Evolutionary conservation across 2,113 vertebrate genomes (phyloP).

Genomic region (Scomber scombrus): DNA sequence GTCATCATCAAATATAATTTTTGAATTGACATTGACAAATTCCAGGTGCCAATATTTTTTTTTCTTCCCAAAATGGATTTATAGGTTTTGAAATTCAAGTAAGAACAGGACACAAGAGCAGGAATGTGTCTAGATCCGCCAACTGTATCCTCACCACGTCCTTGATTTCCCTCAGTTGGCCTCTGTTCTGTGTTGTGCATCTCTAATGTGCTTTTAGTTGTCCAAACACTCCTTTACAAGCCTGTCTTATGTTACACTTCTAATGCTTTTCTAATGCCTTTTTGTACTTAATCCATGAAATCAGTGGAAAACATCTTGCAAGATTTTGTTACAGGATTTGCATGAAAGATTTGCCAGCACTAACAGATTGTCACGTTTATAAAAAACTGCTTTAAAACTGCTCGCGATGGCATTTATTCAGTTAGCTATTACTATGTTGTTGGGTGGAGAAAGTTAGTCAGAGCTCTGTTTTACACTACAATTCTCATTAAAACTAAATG

Average conservation of each 20-base stretch:
- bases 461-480: not conserved
- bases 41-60: not conserved
- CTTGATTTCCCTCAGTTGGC: slow-evolving; percentile 33
- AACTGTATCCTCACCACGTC: slow-evolving; percentile 18
- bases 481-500: slow-evolving; percentile 22
- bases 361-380: slow-evolving; percentile 54
- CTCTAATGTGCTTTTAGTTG: slow-evolving; percentile 66
- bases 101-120: not conserved
- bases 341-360: slow-evolving; percentile 60
- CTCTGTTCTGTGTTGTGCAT: slow-evolving; percentile 55
- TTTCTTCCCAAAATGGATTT: not conserved
- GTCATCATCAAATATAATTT: not conserved
- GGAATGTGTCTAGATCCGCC: slow-evolving; percentile 33
- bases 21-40: not conserved
- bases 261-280: slow-evolving; percentile 72
- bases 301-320: slow-evolving; percentile 66
- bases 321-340: slow-evolving; percentile 64
- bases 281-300: slow-evolving; percentile 67
- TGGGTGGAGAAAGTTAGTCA: slow-evolving; percentile 17
- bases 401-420: slow-evolving; percentile 43
- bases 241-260: slow-evolving; percentile 71
- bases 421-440: slow-evolving; percentile 33
- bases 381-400: slow-evolving; percentile 52
- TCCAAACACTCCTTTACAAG: slow-evolving; percentile 73
- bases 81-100: slow-evolving; percentile 24